These are phyloP conservation scores for Diabrotica virgifera DNA, from an alignment of 1,140 invertebrate genomes.

Conservation along the genomic window DNA sequence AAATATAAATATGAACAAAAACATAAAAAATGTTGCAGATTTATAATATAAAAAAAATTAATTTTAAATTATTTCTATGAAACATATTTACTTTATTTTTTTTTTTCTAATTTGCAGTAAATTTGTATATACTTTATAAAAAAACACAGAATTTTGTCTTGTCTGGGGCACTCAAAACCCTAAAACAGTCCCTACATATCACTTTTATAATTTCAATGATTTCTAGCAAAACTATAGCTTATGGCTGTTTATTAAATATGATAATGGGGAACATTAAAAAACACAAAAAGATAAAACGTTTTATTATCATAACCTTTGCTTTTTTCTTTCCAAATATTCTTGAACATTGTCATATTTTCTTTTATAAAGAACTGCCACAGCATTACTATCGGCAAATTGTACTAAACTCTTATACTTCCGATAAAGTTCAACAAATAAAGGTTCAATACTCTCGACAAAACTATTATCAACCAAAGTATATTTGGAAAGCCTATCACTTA, in stretches of 20 bases:
- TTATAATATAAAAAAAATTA: too few species aligned
- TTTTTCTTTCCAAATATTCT: conserved; percentile 74
- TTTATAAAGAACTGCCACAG: conserved; percentile 66
- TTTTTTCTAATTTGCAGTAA: too few species aligned
- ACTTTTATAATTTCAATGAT: too few species aligned
- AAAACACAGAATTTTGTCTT: too few species aligned
- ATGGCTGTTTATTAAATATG: neutral
- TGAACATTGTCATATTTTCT: conserved; percentile 73
- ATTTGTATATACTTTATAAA: too few species aligned
- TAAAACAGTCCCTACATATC: too few species aligned
- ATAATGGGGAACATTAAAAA: neutral
- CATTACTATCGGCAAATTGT: conserved; percentile 37
- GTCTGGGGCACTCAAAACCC: too few species aligned
- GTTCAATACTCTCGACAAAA: conserved; percentile 37
- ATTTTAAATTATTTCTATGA: too few species aligned
- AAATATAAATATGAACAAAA: too few species aligned
- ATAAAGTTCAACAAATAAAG: conserved; percentile 47
- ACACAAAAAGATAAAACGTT: neutral
- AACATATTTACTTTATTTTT: too few species aligned
- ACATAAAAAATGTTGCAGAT: too few species aligned
- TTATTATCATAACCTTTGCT: conserved; percentile 49
- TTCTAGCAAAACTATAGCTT: too few species aligned
- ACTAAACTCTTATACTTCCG: conserved; percentile 41
- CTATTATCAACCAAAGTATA: conserved; percentile 43
- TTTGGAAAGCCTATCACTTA: conserved; percentile 44